A percentile compares a stretch with the other conserved stretches of the same genome.
phyloP scores from a whole-genome alignment of 92 coral and sea anemone species.

The Porites lobata region DNA sequence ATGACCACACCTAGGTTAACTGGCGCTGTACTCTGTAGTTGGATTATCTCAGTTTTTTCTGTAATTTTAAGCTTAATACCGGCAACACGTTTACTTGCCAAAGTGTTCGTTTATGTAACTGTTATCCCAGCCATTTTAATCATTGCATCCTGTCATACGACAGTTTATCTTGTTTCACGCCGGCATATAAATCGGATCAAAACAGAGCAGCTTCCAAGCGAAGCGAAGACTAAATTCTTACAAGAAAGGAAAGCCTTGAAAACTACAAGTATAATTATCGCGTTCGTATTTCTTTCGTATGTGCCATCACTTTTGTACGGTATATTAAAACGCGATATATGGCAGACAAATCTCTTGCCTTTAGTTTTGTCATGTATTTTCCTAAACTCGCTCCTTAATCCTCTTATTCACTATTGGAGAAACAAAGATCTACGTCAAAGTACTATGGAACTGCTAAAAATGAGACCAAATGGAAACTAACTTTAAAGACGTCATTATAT shows the following conservation, averaged over 20 bases:
- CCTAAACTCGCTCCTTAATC: too few relatives aligned
- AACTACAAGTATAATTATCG: background rate
- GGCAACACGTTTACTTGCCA: background rate
- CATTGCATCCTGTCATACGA: background rate
- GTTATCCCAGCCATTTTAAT: background rate
- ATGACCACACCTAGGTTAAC: background rate
- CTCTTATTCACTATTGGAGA: too few relatives aligned
- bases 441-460: too few relatives aligned
- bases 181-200: background rate
- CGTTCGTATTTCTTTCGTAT: background rate
- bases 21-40: background rate
- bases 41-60: background rate
- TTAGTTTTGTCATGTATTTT: too few relatives aligned
- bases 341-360: too few relatives aligned
- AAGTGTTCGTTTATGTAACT: background rate
- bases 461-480: too few relatives aligned
- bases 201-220: background rate
- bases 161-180: conserved; percentile 14
- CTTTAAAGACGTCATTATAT: too few relatives aligned
- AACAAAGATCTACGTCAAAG: too few relatives aligned
- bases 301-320: too few relatives aligned
- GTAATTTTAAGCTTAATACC: background rate
- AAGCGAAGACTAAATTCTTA: background rate
- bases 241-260: conserved; percentile 8
- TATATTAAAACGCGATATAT: too few relatives aligned